These are phyloP conservation scores for Prietella phreatophila DNA, from an alignment of 2,113 vertebrate genomes.

Conservation along the genomic window DNA sequence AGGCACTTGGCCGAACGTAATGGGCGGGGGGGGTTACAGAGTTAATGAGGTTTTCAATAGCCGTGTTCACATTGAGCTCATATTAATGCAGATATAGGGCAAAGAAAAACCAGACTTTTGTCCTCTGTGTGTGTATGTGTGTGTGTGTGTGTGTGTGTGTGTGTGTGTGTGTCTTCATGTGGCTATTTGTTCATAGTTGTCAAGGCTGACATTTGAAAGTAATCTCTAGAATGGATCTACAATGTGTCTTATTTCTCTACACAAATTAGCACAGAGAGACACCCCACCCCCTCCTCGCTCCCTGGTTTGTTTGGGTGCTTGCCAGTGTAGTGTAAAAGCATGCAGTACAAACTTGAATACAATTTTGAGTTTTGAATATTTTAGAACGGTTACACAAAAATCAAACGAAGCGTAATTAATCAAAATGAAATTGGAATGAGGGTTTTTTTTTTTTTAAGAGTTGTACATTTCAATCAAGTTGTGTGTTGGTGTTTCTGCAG, in stretches of 20 bases:
- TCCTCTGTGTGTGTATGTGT: background rate
- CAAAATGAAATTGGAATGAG: background rate
- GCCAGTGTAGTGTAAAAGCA: background rate
- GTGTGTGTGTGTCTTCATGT: background rate
- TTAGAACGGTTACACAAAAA: background rate
- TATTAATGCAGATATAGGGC: slow-evolving; percentile 34
- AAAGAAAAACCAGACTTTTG: background rate
- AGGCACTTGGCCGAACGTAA: slow-evolving; percentile 26
- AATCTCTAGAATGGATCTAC: background rate
- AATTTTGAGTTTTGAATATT: background rate
- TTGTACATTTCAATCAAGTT: background rate
- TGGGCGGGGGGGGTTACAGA: slow-evolving; percentile 26
- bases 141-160: slow-evolving; percentile 3
- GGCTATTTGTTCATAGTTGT: background rate
- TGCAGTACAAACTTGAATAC: background rate
- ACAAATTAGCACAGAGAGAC: background rate
- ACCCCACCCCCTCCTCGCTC: too few species aligned
- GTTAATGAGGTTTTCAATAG: slow-evolving; percentile 48
- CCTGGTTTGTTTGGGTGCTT: background rate
- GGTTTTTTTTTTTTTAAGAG: background rate
- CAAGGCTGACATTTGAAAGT: background rate
- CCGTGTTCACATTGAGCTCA: slow-evolving; percentile 36
- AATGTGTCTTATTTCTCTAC: background rate
- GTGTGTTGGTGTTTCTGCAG: background rate
- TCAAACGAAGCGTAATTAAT: background rate